Conservation (phyloP, 2,113 vertebrate genomes). For the Notarius quadriscutis region DNA sequence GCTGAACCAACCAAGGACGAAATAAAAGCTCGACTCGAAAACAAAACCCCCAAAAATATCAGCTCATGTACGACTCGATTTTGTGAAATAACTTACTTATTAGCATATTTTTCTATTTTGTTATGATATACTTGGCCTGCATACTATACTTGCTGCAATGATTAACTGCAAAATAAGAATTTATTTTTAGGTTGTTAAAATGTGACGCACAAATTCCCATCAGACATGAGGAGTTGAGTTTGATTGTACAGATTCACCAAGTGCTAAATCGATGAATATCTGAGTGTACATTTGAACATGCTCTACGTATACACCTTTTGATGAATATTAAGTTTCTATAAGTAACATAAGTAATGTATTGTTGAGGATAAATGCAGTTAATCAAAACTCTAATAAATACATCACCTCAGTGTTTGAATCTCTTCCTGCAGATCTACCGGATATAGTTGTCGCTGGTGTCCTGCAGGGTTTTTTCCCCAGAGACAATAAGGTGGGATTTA, state of each 20-base stretch:
- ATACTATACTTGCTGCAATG: neutral
- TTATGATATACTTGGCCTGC: no score
- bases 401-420: neutral
- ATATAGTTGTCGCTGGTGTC: conserved; percentile 71
- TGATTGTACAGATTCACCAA: neutral
- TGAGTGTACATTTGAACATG: neutral
- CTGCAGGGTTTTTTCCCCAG: conserved; percentile 74
- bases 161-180: neutral
- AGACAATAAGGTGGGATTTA: conserved; percentile 69
- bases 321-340: neutral
- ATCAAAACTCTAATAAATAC: neutral
- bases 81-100: no score
- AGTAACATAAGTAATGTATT: neutral
- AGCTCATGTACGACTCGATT: no score
- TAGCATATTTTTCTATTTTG: no score
- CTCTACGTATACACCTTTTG: neutral
- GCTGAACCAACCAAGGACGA: no score
- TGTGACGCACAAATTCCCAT: neutral
- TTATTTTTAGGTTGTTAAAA: no score
- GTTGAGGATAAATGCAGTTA: neutral
- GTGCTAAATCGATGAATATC: neutral
- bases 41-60: no score
- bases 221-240: neutral
- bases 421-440: conserved; percentile 65
- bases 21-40: no score